A percentile compares a stretch with the other conserved stretches of the same genome.
Conservation (phyloP, 2,797 vertebrate species). For the Sorex maritimensis region DNA sequence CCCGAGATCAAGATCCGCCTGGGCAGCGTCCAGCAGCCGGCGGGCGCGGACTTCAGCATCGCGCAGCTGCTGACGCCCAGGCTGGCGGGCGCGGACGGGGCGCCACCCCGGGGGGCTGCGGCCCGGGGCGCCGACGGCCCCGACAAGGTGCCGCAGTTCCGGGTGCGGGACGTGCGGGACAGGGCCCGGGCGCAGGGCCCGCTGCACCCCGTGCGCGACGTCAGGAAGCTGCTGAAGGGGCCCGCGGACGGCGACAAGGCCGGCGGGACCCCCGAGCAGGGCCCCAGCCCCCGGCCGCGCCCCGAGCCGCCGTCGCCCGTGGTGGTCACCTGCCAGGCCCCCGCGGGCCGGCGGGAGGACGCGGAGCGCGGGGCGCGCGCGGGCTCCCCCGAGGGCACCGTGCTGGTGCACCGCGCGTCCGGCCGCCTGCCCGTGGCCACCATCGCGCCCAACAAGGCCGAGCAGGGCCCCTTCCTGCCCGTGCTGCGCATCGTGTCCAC, state of each 20-base stretch:
- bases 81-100: conserved; percentile 90
- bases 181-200: conserved; percentile 95
- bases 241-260: conserved; percentile 93
- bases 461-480: conserved; percentile 91
- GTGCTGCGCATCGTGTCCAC: conserved; percentile 93
- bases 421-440: conserved; percentile 90
- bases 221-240: conserved; percentile 97
- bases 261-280: conserved; percentile 88
- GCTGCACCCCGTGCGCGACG: conserved; percentile 97
- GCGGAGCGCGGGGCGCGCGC: conserved; percentile 69
- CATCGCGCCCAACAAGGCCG: conserved; percentile 91
- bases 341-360: conserved; percentile 88
- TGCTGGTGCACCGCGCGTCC: conserved; percentile 90
- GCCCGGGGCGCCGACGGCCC: conserved; percentile 91
- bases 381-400: conserved; percentile 90
- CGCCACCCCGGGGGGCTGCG: conserved; percentile 85
- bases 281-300: conserved; percentile 88
- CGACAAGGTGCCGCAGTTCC: conserved; percentile 95
- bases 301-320: conserved; percentile 92
- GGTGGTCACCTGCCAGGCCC: conserved; percentile 96
- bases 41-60: conserved; percentile 94
- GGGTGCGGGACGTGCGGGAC: conserved; percentile 96
- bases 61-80: conserved; percentile 96
- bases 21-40: conserved; percentile 93
- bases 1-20: conserved; percentile 97